These are phyloP conservation scores for Achatina immaculata DNA, from an alignment of 1,140 invertebrate genomes.

Conservation along the genomic window DNA sequence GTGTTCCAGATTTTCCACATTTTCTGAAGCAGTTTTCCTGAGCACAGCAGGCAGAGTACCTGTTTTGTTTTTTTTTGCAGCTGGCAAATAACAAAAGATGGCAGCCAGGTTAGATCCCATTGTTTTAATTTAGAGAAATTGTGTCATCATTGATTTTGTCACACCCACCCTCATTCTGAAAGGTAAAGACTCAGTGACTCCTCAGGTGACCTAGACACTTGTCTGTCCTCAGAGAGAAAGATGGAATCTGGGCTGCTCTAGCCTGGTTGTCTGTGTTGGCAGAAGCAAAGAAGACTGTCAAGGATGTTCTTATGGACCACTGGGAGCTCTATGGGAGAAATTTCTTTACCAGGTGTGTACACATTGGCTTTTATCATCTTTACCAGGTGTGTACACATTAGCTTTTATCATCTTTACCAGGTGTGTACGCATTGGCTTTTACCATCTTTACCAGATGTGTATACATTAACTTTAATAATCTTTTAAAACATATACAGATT, in stretches of 20 bases:
- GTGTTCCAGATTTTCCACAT: too few relatives aligned
- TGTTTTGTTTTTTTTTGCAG: too few relatives aligned
- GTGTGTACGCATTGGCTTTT: constrained; percentile 70
- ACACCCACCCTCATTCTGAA: too few relatives aligned
- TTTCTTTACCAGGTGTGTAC: constrained; percentile 89
- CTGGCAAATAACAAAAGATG: too few relatives aligned
- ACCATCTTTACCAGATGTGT: constrained; percentile 76
- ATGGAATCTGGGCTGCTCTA: constrained; percentile 97
- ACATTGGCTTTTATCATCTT: constrained; percentile 5
- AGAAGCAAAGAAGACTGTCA: constrained; percentile 74
- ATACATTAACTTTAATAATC: not conserved
- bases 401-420: constrained; percentile 73
- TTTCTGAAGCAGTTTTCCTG: too few relatives aligned
- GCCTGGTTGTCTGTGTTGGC: constrained; percentile 94
- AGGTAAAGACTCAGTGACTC: too few relatives aligned
- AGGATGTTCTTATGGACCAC: constrained; percentile 87
- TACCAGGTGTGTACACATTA: constrained; percentile 77
- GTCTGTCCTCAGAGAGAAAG: constrained; percentile 88
- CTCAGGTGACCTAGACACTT: too few relatives aligned
- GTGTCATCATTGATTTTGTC: too few relatives aligned
- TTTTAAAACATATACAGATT: not conserved
- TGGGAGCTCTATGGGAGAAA: constrained; percentile 95
- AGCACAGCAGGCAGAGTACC: too few relatives aligned
- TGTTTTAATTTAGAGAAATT: too few relatives aligned
- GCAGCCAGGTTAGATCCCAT: too few relatives aligned